A percentile compares a stretch with the other conserved stretches of the same genome.
phyloP scores from a whole-genome alignment of 2,797 vertebrate species.

The Dendrocincla fuliginosa region DNA sequence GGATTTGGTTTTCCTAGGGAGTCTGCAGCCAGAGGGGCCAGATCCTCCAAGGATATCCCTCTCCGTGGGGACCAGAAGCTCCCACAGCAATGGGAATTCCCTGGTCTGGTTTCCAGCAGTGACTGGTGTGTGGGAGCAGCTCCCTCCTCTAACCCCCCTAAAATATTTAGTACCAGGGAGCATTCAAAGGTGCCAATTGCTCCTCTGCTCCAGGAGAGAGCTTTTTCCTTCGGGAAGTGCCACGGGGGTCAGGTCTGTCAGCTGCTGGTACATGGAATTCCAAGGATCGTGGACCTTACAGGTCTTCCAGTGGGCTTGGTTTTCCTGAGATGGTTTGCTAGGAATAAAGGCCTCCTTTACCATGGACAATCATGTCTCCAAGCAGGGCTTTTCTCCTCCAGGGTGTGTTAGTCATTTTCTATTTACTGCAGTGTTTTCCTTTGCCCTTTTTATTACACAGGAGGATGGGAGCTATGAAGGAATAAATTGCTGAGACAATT shows the following conservation, averaged over 20 bases:
- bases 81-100: neutral
- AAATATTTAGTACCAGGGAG: fast-evolving
- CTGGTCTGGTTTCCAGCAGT: neutral
- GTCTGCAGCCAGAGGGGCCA: neutral
- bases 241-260: fast-evolving
- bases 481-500: neutral
- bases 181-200: neutral
- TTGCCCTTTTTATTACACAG: neutral
- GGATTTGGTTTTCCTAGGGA: neutral
- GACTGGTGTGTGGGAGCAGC: neutral
- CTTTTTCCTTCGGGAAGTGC: neutral
- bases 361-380: neutral
- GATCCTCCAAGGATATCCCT: neutral
- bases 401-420: neutral
- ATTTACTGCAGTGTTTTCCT: neutral
- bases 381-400: neutral
- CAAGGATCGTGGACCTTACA: no score
- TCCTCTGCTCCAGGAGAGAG: neutral
- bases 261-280: neutral
- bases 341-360: neutral
- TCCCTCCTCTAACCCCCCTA: neutral
- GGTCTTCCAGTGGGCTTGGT: fast-evolving
- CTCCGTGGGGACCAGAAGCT: fast-evolving
- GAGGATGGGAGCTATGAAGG: neutral
- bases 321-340: neutral